Percentiles rank a stretch among this genome's conserved stretches.
Evolutionary conservation across 1,140 invertebrate species (phyloP).

Genomic region (Meloidogyne floridensis): DNA sequence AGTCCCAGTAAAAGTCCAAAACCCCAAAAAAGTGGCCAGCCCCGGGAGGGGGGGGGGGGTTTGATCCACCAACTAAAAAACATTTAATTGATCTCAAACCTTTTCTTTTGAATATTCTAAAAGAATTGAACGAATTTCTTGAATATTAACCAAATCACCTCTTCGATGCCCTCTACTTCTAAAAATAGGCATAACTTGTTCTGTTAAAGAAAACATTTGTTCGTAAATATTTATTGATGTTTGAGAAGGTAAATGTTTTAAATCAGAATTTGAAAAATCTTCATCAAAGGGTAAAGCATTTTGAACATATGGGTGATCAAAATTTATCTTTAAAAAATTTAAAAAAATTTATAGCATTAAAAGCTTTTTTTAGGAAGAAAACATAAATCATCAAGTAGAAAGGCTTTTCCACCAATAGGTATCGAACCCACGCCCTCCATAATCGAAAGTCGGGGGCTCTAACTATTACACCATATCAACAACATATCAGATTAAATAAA

Average conservation of each 20-base stretch:
- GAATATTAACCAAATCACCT: slow-evolving; percentile 21
- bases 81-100: not conserved
- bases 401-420: too few species aligned
- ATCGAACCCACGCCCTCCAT: too few species aligned
- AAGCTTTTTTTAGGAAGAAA: too few species aligned
- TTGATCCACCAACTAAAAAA: not conserved
- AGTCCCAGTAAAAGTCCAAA: too few species aligned
- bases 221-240: not conserved
- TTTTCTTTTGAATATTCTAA: slow-evolving; percentile 13
- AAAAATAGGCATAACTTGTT: slow-evolving; percentile 28
- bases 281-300: not conserved
- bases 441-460: too few species aligned
- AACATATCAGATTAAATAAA: not conserved
- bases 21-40: too few species aligned
- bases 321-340: slow-evolving; percentile 1
- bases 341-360: not conserved
- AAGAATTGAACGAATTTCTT: slow-evolving; percentile 10
- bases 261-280: not conserved
- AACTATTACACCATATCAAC: too few species aligned
- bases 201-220: slow-evolving; percentile 23
- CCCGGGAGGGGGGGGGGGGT: too few species aligned
- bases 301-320: slow-evolving; percentile 15
- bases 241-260: not conserved
- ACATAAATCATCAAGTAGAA: too few species aligned
- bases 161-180: not conserved